Conservation (phyloP, 2,113 vertebrate species). For the Murina feae region DNA sequence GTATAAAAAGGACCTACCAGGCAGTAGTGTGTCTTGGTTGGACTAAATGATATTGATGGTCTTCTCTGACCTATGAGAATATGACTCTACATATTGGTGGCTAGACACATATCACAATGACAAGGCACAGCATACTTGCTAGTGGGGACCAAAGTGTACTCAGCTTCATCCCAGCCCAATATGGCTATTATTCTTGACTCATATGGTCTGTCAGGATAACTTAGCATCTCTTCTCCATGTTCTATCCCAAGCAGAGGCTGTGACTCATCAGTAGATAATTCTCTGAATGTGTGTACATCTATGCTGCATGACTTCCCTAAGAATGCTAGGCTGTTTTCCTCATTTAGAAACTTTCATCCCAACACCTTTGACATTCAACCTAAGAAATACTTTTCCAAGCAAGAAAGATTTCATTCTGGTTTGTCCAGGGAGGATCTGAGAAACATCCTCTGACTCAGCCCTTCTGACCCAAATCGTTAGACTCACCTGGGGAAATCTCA, state of each 20-base stretch:
- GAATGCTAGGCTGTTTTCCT: conserved; percentile 13
- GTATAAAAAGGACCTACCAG: neutral
- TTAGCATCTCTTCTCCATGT: neutral
- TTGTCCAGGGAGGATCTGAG: conserved; percentile 6
- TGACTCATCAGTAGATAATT: neutral
- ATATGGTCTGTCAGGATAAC: neutral
- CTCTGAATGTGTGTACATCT: neutral
- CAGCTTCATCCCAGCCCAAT: neutral
- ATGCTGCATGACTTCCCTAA: conserved; percentile 1
- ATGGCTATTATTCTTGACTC: neutral
- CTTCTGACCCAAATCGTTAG: neutral
- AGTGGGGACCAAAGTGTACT: neutral
- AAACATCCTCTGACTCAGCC: neutral
- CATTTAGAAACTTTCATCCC: neutral
- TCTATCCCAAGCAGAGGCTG: neutral
- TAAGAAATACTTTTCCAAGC: conserved; percentile 2
- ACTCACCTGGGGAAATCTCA: neutral
- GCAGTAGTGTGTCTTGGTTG: neutral
- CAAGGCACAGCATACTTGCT: neutral
- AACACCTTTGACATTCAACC: neutral
- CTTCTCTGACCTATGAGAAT: neutral
- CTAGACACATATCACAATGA: neutral
- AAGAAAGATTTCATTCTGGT: conserved; percentile 18
- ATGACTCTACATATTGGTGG: neutral
- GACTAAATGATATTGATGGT: neutral